These are phyloP conservation scores for Delphinapterus leucas DNA, from an alignment of 2,113 vertebrate species.

Conservation along the genomic window DNA sequence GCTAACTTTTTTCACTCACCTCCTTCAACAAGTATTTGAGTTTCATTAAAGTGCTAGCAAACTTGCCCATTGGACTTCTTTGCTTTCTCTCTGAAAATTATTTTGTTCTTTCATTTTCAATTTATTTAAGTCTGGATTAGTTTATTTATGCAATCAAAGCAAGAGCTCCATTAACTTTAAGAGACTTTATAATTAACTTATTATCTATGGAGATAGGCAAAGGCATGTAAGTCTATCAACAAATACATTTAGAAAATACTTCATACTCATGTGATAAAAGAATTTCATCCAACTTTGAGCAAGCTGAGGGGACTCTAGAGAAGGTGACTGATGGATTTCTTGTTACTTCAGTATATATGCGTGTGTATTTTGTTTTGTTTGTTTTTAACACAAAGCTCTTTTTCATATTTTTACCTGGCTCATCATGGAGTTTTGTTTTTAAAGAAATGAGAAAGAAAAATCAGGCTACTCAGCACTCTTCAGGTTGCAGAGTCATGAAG, in stretches of 20 bases:
- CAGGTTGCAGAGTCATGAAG: background rate
- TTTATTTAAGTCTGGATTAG: background rate
- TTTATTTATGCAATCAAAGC: background rate
- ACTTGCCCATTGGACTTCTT: background rate
- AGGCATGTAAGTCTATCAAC: background rate
- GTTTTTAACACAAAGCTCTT: background rate
- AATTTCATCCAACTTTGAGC: background rate
- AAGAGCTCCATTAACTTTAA: background rate
- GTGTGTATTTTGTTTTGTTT: background rate
- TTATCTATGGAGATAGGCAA: background rate
- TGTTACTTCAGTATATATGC: background rate
- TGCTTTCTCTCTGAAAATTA: background rate
- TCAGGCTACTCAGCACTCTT: background rate
- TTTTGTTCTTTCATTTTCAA: slow-evolving; percentile 19
- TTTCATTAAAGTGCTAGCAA: background rate
- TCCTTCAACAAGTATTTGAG: background rate
- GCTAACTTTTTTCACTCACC: background rate
- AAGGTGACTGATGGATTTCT: background rate
- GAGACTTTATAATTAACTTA: background rate
- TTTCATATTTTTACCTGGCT: background rate
- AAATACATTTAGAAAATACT: background rate
- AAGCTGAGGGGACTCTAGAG: background rate
- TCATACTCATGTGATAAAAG: background rate
- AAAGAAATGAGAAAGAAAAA: background rate
- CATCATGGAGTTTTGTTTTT: background rate